Conservation (phyloP, 2,113 vertebrate species). For the Thymallus thymallus region DNA sequence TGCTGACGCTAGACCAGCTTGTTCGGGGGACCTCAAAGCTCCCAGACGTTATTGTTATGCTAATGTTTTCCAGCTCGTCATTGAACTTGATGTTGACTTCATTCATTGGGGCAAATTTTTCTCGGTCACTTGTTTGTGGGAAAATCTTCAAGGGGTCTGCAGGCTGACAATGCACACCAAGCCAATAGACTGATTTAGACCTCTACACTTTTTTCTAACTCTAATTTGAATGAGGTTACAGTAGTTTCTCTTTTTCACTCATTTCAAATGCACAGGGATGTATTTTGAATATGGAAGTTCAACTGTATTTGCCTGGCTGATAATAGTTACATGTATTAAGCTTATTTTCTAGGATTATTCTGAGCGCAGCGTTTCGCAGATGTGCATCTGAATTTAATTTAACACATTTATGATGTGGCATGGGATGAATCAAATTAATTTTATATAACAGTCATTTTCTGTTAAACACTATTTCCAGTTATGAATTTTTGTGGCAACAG, state of each 20-base stretch:
- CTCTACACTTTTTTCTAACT: not conserved
- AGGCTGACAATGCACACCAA: not conserved
- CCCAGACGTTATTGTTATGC: constrained; percentile 85
- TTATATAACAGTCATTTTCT: not conserved
- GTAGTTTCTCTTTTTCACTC: not conserved
- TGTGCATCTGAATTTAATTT: not conserved
- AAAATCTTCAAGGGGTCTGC: constrained; percentile 58
- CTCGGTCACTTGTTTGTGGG: constrained; percentile 77
- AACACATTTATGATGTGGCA: not conserved
- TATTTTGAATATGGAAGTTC: no score
- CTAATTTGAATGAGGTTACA: not conserved
- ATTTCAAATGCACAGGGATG: no score
- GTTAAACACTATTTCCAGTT: not conserved
- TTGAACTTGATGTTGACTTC: constrained; percentile 94
- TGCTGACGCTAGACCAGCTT: constrained; percentile 74
- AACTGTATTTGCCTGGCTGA: no score
- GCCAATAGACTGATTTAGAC: not conserved
- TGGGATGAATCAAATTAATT: not conserved
- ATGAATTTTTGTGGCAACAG: not conserved
- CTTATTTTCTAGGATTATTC: no score
- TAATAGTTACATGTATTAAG: no score
- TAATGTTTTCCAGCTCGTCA: constrained; percentile 79
- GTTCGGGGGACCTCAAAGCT: constrained; percentile 63
- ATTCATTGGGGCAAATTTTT: constrained; percentile 71
- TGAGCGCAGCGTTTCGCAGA: not conserved